These are phyloP conservation scores for Pogonus chalceus DNA, from an alignment of 1,140 invertebrate genomes.

Conservation along the genomic window DNA sequence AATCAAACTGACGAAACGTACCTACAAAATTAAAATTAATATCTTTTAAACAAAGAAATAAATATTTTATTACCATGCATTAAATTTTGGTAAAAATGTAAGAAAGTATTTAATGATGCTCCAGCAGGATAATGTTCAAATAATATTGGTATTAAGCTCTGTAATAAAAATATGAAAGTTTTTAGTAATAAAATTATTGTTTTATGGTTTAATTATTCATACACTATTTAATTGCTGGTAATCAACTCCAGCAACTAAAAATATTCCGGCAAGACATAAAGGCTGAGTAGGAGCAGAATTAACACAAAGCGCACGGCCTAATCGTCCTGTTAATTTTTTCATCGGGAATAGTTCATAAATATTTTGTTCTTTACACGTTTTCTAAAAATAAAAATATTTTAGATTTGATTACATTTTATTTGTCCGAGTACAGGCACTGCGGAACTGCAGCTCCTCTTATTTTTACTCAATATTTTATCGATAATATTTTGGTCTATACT, in stretches of 20 bases:
- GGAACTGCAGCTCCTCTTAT: too few relatives aligned
- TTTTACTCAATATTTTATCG: too few relatives aligned
- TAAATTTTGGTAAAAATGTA: conserved; percentile 40
- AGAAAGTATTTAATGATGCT: conserved; percentile 38
- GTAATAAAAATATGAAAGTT: conserved; percentile 18
- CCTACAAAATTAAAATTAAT: conserved; percentile 13
- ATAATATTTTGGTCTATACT: too few relatives aligned
- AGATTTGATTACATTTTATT: background rate
- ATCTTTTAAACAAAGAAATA: background rate
- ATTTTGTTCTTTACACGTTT: conserved; percentile 13
- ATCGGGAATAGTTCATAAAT: conserved; percentile 26
- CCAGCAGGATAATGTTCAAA: conserved; percentile 42
- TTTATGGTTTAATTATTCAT: conserved; percentile 10
- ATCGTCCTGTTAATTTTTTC: conserved; percentile 17
- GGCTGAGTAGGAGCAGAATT: conserved; percentile 34
- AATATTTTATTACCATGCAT: conserved; percentile 18
- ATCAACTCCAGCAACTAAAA: conserved; percentile 43
- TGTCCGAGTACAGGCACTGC: too few relatives aligned
- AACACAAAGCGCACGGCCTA: conserved; percentile 31
- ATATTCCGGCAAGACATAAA: conserved; percentile 45
- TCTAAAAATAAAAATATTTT: conserved; percentile 12
- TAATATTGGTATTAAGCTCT: conserved; percentile 36
- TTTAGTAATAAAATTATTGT: background rate
- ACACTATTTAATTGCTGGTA: conserved; percentile 40
- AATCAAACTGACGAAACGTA: conserved; percentile 35